These are phyloP conservation scores for Batillaria attramentaria DNA, from an alignment of 1,140 invertebrate genomes.

Conservation along the genomic window DNA sequence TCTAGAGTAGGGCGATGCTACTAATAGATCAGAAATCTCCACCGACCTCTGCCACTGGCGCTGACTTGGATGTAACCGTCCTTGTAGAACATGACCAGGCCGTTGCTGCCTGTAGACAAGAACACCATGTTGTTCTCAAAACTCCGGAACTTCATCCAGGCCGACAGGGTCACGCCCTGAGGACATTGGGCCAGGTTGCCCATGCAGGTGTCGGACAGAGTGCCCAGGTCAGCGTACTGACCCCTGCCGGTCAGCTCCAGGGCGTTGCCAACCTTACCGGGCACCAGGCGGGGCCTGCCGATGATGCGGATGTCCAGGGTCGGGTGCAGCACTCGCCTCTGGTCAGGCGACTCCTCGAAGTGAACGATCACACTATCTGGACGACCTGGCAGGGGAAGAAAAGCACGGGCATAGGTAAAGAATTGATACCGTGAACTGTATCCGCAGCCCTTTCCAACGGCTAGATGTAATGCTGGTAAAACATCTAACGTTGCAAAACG, in stretches of 20 bases:
- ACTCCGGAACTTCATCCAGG: conserved; percentile 61
- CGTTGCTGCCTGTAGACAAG: conserved; percentile 61
- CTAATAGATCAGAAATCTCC: too few relatives aligned
- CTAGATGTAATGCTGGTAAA: not conserved
- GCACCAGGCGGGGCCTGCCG: conserved; percentile 54
- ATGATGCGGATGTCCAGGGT: conserved; percentile 47
- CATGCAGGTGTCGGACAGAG: conserved; percentile 56
- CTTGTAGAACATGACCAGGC: conserved; percentile 58
- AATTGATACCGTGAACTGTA: not conserved
- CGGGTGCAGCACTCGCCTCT: conserved; percentile 45
- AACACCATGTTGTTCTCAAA: conserved; percentile 64
- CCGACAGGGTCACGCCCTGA: conserved; percentile 62
- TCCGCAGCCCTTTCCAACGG: not conserved
- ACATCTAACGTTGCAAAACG: not conserved
- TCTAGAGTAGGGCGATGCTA: too few relatives aligned
- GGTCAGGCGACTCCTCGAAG: conserved; percentile 58
- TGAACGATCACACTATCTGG: conserved; percentile 58
- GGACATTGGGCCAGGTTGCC: conserved; percentile 62
- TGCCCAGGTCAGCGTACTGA: conserved; percentile 66
- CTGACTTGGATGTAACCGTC: conserved; percentile 57
- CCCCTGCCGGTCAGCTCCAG: conserved; percentile 56
- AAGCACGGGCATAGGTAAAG: not conserved
- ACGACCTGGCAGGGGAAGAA: conserved; percentile 46
- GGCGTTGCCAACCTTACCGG: conserved; percentile 63
- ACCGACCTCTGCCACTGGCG: conserved; percentile 44